A percentile compares a stretch with the other conserved stretches of the same genome.
phyloP scores from a whole-genome alignment of 2,888 invertebrate genomes.

The Platypus cylindrus region DNA sequence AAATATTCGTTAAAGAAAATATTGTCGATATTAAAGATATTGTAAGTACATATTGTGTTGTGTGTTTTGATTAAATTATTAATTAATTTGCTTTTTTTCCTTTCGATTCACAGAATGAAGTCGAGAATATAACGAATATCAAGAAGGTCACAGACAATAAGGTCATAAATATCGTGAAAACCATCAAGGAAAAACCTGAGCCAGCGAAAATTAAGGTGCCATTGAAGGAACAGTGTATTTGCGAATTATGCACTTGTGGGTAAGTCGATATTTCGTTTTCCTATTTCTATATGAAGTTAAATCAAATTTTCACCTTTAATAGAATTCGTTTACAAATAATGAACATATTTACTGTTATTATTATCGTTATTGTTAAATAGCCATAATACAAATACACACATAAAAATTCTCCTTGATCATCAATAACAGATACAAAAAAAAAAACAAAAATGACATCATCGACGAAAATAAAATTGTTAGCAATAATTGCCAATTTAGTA shows the following conservation, averaged over 20 bases:
- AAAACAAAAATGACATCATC: conserved; percentile 20
- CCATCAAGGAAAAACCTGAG: conserved; percentile 31
- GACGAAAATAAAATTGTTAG: conserved; percentile 18
- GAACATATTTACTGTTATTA: no score
- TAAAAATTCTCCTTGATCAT: no score
- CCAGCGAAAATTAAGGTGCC: conserved; percentile 34
- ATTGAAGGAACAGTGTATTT: conserved; percentile 71
- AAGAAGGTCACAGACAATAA: conserved; percentile 39
- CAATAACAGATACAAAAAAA: no score
- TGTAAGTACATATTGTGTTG: conserved; percentile 26
- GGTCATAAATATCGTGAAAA: conserved; percentile 37
- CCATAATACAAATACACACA: no score
- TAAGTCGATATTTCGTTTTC: no score
- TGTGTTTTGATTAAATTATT: neutral
- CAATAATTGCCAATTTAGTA: conserved; percentile 19
- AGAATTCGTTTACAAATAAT: no score
- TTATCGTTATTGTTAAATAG: no score
- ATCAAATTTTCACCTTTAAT: no score
- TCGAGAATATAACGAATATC: conserved; percentile 33
- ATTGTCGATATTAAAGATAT: conserved; percentile 46
- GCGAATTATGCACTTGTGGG: conserved; percentile 87
- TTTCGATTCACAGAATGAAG: conserved; percentile 29
- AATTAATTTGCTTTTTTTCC: neutral
- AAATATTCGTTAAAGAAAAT: conserved; percentile 43
- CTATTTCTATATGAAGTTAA: no score